Percentiles rank a stretch among this genome's conserved stretches.
Conservation (phyloP, 2,888 invertebrate species). For the Eristalinus aeneus region DNA sequence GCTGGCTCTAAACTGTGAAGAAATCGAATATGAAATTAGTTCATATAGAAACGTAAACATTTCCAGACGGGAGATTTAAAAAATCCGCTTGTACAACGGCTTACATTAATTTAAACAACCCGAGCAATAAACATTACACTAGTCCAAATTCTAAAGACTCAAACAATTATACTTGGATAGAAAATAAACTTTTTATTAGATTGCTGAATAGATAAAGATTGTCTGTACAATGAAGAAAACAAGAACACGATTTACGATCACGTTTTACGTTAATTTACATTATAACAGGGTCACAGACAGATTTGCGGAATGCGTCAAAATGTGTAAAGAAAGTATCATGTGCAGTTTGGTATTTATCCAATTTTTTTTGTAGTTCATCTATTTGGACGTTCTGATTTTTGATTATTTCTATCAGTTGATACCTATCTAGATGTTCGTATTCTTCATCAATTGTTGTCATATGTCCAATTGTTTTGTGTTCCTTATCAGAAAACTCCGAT, state of each 20-base stretch:
- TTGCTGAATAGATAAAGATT: neutral
- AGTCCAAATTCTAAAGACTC: neutral
- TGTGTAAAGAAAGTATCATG: conserved; percentile 24
- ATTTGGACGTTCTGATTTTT: conserved; percentile 69
- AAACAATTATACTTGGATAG: neutral
- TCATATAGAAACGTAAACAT: too few species aligned
- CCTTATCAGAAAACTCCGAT: neutral
- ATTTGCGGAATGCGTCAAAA: conserved; percentile 41
- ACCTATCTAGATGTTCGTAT: conserved; percentile 60
- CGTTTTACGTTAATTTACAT: neutral
- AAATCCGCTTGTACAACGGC: too few species aligned
- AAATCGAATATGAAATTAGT: too few species aligned
- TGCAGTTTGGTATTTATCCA: conserved; percentile 38
- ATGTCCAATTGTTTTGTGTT: neutral
- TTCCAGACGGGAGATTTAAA: too few species aligned
- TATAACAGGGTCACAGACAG: conserved; percentile 22
- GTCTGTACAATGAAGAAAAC: neutral
- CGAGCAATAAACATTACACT: too few species aligned
- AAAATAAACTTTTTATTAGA: neutral
- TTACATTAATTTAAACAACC: too few species aligned
- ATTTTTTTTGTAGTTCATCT: conserved; percentile 63
- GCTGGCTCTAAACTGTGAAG: too few species aligned
- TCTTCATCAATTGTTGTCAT: conserved; percentile 64
- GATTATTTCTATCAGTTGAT: conserved; percentile 70
- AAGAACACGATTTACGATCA: neutral